These are phyloP conservation scores for Xanthia togata DNA, from an alignment of 2,888 invertebrate species.

Conservation along the genomic window DNA sequence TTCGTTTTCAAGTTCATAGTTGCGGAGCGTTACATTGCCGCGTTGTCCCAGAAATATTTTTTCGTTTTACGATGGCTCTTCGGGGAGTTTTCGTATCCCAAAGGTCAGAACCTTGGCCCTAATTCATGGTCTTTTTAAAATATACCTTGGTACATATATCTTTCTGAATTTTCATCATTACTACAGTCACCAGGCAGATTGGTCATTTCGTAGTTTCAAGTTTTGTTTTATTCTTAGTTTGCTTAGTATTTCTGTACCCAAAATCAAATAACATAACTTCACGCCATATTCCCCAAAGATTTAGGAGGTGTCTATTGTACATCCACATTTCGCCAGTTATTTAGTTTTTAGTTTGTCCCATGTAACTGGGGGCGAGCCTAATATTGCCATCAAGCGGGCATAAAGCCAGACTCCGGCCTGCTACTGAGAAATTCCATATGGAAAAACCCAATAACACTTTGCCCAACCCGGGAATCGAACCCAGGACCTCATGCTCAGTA, in stretches of 20 bases:
- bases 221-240: neutral
- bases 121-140: slow-evolving; percentile 5
- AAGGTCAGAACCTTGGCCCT: slow-evolving; percentile 5
- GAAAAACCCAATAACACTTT: no score
- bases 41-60: neutral
- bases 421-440: no score
- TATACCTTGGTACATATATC: neutral
- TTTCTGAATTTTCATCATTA: neutral
- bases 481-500: no score
- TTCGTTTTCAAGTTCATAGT: neutral
- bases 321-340: no score
- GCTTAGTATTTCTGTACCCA: neutral
- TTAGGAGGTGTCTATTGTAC: no score
- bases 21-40: neutral
- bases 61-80: neutral
- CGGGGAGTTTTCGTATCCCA: neutral
- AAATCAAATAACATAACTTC: neutral
- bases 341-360: no score
- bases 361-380: no score
- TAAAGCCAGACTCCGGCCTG: no score
- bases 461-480: no score
- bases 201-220: neutral
- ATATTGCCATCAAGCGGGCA: no score
- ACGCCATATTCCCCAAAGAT: no score
- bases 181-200: neutral